A percentile compares a stretch with the other conserved stretches of the same genome.
These are phyloP conservation scores for Pipistrellus kuhlii DNA, from an alignment of 2,797 vertebrate species.

Conservation along the genomic window DNA sequence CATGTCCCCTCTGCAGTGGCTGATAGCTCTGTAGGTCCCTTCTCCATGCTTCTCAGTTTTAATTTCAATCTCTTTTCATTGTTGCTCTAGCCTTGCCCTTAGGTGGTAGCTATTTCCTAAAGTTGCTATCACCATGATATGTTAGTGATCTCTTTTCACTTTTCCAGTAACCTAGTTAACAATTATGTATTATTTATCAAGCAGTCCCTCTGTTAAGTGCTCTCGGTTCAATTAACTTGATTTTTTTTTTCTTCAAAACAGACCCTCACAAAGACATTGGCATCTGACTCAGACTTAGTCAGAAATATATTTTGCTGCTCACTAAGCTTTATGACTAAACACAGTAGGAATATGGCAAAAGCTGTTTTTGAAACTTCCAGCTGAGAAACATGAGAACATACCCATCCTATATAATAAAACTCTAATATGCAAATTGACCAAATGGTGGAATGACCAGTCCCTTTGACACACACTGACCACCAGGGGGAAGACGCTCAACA, in stretches of 20 bases:
- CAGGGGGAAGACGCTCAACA: too few species aligned
- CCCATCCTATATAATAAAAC: neutral
- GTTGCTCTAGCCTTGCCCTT: neutral
- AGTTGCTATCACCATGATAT: neutral
- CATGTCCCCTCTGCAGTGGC: neutral
- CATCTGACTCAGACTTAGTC: neutral
- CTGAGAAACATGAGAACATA: neutral
- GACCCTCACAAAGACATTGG: neutral
- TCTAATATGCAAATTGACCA: too few species aligned
- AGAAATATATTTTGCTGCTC: constrained; percentile 30
- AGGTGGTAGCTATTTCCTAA: neutral
- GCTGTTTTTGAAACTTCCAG: constrained; percentile 10
- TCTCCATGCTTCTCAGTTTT: neutral
- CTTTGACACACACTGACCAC: too few species aligned
- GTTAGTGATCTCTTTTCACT: neutral
- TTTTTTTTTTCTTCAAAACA: neutral
- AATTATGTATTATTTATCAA: constrained; percentile 19
- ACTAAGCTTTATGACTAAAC: neutral
- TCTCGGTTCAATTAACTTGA: neutral
- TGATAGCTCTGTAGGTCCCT: neutral
- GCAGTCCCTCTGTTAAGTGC: neutral
- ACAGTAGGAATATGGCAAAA: neutral
- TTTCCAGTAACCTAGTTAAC: neutral
- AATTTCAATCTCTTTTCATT: constrained; percentile 20
- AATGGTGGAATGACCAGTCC: too few species aligned